phyloP scores from a whole-genome alignment of 2,888 invertebrate genomes.

The Eupithecia tripunctaria region DNA sequence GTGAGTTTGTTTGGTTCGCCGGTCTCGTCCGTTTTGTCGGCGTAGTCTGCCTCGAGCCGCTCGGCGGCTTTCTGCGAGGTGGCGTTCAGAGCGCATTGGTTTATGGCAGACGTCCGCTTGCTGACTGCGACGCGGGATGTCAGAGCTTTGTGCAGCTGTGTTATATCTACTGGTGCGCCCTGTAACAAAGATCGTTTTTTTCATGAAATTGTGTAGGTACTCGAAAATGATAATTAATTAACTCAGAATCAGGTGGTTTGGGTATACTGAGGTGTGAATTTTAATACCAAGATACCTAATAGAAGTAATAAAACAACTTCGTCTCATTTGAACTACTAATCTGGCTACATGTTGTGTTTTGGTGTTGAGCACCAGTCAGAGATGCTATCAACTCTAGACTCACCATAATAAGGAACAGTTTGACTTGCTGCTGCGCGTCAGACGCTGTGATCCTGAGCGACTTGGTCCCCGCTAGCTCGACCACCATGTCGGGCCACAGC shows the following conservation, averaged over 20 bases:
- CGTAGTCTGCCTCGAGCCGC: slow-evolving; percentile 63
- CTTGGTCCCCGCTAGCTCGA: slow-evolving; percentile 93
- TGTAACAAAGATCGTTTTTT: slow-evolving; percentile 47
- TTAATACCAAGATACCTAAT: neutral
- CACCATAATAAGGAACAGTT: slow-evolving; percentile 94
- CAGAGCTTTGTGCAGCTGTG: slow-evolving; percentile 68
- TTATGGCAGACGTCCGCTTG: slow-evolving; percentile 50
- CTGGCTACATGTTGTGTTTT: neutral
- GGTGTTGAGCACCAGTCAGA: too few relatives aligned
- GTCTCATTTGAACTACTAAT: neutral
- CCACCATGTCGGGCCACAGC: slow-evolving; percentile 96
- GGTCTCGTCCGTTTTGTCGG: slow-evolving; percentile 61
- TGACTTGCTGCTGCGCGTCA: slow-evolving; percentile 91
- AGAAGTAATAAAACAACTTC: neutral
- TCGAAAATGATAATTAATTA: neutral
- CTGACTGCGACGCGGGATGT: slow-evolving; percentile 65
- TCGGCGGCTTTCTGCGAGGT: slow-evolving; percentile 69
- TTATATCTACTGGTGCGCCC: slow-evolving; percentile 75
- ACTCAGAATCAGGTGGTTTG: neutral
- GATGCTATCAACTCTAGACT: too few relatives aligned
- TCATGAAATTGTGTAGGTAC: neutral
- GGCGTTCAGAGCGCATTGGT: slow-evolving; percentile 52
- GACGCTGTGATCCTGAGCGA: slow-evolving; percentile 94
- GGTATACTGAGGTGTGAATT: neutral
- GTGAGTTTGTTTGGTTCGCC: slow-evolving; percentile 57